Base-by-base conservation (phyloP, 2,888 invertebrate genomes). In the Auanema sp. region DNA sequence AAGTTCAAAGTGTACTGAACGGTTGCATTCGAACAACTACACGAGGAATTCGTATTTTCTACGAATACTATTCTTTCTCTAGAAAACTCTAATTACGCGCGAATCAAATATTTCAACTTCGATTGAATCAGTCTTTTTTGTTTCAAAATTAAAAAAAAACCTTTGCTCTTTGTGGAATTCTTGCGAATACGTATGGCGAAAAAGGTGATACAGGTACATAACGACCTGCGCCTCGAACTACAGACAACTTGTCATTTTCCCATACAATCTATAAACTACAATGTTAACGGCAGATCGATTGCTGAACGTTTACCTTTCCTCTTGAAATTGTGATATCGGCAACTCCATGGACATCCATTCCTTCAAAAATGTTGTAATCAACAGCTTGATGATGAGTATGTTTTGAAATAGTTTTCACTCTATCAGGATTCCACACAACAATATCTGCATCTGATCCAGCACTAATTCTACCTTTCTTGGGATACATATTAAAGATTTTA, bases 331-430 rank as follows among this genome's bases (percentile, higher is more conserved):
- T 98, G 84, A 89, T 91, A 84, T 93, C 91, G 0, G 97, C 91
- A 44, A 93, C 91, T 25, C 97, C 97, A 78, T 93, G 91, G 24
- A 78, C 80, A 21, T 65, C 44, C 73, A 81, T 77, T 24, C 81
- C 84, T 64, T 98, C 97, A 85, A 97, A 98, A 73, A 98, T 94
- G 85, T 98, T 98, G 84, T 93, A 96, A 87, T 97, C 93, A 65
- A 91, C 90, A 1, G 92, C 92, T 43, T 94, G 93, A 76, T 92
- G 90, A 85, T 98, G 97, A 0, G 91, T 91, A 76, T 91, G 89
- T 54, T 70, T 75, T 11, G 94, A 92, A 84, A 98, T 95, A 72
- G 90, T 91, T 65, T 92, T 87, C 60, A 90, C 91, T 55, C 89
- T 89, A 58, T 89, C 87, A 1, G 93, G 91, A 87, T 98, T 92